Conservation (phyloP, 2,888 invertebrate species). For the Callyntrura guangdongensis region DNA sequence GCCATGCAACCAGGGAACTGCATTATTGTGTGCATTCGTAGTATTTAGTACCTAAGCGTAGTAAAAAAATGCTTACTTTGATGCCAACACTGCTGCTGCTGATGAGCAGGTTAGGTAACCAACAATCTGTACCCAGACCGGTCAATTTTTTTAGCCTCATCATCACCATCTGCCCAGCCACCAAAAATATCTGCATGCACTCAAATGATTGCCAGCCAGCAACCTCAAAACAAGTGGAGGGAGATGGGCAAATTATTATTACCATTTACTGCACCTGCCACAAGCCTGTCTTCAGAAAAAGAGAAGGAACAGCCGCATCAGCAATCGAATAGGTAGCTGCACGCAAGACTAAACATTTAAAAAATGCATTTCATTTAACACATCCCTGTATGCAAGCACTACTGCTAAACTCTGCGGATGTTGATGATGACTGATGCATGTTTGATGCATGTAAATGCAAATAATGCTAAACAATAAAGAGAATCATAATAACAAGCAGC, state of each 20-base stretch:
- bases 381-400: slow-evolving; percentile 1
- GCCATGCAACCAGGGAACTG: slow-evolving; percentile 25
- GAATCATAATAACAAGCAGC: background rate
- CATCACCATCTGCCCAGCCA: background rate
- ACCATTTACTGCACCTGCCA: slow-evolving; percentile 27
- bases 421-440: too few species aligned
- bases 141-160: background rate
- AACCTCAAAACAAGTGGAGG: too few species aligned
- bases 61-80: background rate
- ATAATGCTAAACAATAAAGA: background rate
- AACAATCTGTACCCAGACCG: background rate
- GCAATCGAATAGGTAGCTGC: background rate
- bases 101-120: slow-evolving; percentile 16
- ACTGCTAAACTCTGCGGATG: background rate
- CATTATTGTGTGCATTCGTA: slow-evolving; percentile 38
- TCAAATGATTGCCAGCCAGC: background rate
- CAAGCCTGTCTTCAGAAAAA: background rate
- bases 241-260: background rate
- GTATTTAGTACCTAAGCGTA: background rate
- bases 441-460: background rate
- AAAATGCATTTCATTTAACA: slow-evolving; percentile 41
- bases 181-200: slow-evolving; percentile 21
- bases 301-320: background rate
- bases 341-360: slow-evolving; percentile 19
- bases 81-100: background rate